Conservation (phyloP, 2,888 invertebrate species). For the Lasioglossum vierecki region DNA sequence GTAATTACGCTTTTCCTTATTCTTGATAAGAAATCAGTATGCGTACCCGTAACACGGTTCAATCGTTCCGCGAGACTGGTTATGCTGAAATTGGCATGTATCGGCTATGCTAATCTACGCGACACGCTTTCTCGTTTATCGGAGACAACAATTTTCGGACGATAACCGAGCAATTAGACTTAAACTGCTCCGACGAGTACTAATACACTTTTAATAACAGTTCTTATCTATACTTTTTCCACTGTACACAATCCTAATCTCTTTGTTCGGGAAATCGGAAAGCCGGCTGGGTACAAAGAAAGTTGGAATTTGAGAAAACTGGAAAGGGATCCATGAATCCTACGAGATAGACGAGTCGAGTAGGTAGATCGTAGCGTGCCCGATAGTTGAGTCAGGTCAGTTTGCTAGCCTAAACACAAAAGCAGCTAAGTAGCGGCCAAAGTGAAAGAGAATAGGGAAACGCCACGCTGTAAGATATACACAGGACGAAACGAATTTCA, state of each 20-base stretch:
- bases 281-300: background rate
- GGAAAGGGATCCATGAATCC: constrained; percentile 5
- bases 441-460: constrained; percentile 61
- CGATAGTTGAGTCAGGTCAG: constrained; percentile 75
- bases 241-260: background rate
- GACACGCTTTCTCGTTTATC: background rate
- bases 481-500: constrained; percentile 39
- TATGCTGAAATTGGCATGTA: constrained; percentile 35
- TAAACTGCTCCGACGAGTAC: background rate
- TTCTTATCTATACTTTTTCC: background rate
- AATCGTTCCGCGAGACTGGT: constrained; percentile 34
- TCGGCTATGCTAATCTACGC: background rate
- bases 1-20: constrained; percentile 59
- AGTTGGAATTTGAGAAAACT: constrained; percentile 27
- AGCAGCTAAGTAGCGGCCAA: constrained; percentile 67
- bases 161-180: background rate
- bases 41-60: constrained; percentile 34
- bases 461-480: constrained; percentile 67
- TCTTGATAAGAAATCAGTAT: constrained; percentile 52
- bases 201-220: background rate
- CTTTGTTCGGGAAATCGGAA: background rate
- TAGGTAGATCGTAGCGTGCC: constrained; percentile 50
- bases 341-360: constrained; percentile 20
- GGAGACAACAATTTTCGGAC: background rate
- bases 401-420: constrained; percentile 74